Conservation (phyloP, 2,113 vertebrate species). For the Phylloscopus trochilus region DNA sequence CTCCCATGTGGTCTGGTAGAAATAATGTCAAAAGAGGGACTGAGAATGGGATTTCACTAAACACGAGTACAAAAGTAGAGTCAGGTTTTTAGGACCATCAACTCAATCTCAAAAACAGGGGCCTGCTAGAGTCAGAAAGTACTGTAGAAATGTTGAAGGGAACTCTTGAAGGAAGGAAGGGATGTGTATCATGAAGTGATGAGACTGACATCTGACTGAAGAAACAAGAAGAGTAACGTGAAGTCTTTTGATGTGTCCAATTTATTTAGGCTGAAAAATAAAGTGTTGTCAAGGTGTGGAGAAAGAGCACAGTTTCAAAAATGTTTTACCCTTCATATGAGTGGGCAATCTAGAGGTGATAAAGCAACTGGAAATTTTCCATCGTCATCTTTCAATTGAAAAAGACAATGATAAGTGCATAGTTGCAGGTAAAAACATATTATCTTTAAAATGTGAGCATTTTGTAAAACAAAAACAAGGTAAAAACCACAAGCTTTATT, state of each 20-base stretch:
- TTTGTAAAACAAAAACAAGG: neutral
- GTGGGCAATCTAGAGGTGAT: neutral
- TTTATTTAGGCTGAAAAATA: neutral
- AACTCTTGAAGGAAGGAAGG: neutral
- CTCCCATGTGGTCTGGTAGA: conserved; percentile 37
- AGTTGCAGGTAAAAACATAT: neutral
- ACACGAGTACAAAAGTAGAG: conserved; percentile 31
- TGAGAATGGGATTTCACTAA: conserved; percentile 29
- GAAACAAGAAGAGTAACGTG: neutral
- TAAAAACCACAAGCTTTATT: neutral
- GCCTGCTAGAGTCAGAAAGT: neutral
- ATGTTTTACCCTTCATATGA: neutral
- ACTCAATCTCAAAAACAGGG: too few relatives aligned
- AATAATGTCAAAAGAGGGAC: conserved; percentile 15
- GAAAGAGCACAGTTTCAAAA: neutral
- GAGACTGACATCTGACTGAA: neutral
- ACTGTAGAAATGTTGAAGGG: neutral
- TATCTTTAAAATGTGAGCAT: neutral
- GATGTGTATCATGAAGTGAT: neutral
- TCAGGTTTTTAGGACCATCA: neutral
- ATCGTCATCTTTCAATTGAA: neutral
- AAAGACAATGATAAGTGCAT: neutral
- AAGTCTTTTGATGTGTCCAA: neutral
- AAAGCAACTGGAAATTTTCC: neutral
- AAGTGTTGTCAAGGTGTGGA: neutral